Evolutionary conservation across 2,888 invertebrate genomes (phyloP).

Genomic region (Mythimna loreyi): DNA sequence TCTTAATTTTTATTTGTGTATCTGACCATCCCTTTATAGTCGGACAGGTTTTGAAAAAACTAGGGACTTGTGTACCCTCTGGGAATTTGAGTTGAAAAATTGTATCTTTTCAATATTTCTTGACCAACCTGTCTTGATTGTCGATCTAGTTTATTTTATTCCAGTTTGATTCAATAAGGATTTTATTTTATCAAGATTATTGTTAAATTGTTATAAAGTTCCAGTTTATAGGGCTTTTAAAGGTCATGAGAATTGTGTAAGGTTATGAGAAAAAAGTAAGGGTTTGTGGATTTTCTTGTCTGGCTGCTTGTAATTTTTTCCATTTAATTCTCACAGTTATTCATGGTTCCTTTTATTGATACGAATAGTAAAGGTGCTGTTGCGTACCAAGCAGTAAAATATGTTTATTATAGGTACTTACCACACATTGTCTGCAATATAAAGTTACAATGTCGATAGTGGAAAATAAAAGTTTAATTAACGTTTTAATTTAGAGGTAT

Average conservation of each 20-base stretch:
- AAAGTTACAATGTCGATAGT: not conserved
- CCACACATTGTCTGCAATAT: no score
- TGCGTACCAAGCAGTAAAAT: not conserved
- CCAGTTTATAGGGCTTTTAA: slow-evolving; percentile 61
- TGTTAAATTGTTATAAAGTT: slow-evolving; percentile 56
- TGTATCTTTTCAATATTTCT: slow-evolving; percentile 67
- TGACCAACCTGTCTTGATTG: slow-evolving; percentile 74
- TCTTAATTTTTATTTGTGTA: slow-evolving; percentile 69
- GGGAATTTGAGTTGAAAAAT: slow-evolving; percentile 73
- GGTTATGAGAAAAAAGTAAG: slow-evolving; percentile 56
- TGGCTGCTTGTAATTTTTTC: slow-evolving; percentile 5
- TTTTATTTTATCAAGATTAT: slow-evolving; percentile 59
- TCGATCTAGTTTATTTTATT: slow-evolving; percentile 72
- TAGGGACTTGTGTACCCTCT: slow-evolving; percentile 64
- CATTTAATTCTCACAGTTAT: not conserved
- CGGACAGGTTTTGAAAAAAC: slow-evolving; percentile 78
- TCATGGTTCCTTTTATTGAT: not conserved
- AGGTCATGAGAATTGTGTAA: slow-evolving; percentile 70
- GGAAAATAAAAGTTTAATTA: not conserved
- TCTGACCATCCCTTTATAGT: slow-evolving; percentile 66
- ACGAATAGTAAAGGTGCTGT: not conserved
- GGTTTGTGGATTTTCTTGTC: slow-evolving; percentile 6
- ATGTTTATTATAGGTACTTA: no score
- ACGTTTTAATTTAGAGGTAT: not conserved
- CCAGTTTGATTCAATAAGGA: slow-evolving; percentile 69